Evolutionary conservation across 2,113 vertebrate genomes (phyloP).

Genomic region (Actinemys pallida): DNA sequence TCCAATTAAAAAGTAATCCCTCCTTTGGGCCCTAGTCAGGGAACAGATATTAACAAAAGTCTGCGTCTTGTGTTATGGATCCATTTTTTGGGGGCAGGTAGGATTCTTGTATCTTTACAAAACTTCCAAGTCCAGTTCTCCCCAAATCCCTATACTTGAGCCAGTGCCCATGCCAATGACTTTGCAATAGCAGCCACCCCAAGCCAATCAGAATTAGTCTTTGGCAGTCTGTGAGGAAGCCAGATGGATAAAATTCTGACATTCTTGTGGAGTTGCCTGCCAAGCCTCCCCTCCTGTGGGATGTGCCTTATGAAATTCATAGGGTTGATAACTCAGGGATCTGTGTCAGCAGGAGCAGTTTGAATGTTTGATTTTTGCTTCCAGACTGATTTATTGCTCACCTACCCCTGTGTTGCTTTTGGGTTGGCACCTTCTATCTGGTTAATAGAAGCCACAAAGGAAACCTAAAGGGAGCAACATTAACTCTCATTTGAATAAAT

Average conservation of each 20-base stretch:
- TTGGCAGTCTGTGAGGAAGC: accelerated
- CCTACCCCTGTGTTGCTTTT: neutral
- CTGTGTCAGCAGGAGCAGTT: neutral
- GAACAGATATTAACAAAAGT: neutral
- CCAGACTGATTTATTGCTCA: neutral
- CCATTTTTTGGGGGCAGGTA: neutral
- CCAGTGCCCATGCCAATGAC: neutral
- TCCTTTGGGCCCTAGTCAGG: neutral
- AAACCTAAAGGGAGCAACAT: neutral
- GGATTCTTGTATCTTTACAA: accelerated
- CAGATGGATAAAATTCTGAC: accelerated
- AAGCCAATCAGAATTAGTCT: neutral
- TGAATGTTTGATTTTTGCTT: neutral
- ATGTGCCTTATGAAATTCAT: accelerated
- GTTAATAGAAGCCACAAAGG: neutral
- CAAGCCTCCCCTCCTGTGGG: accelerated
- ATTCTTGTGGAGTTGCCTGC: neutral
- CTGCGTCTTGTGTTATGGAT: neutral
- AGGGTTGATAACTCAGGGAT: neutral
- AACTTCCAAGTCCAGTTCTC: neutral
- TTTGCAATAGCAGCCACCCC: neutral
- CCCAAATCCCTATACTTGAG: neutral
- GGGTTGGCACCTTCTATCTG: neutral
- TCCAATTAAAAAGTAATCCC: neutral
- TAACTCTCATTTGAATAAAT: neutral